Evolutionary conservation across 2,888 invertebrate species (phyloP).

Genomic region (Callimorpha dominula): DNA sequence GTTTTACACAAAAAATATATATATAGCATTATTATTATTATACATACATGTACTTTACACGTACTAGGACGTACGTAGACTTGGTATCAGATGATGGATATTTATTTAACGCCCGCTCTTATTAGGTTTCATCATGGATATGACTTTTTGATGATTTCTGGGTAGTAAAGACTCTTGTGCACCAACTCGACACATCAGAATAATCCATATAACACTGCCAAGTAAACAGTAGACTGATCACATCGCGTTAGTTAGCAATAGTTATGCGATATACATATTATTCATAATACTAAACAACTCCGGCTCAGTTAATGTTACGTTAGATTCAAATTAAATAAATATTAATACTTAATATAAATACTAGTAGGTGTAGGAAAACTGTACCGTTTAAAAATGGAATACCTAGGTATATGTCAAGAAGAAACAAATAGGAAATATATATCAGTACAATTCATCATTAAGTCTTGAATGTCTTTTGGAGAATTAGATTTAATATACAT

Average conservation of each 20-base stretch:
- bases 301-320: constrained; percentile 38
- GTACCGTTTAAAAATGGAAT: constrained; percentile 10
- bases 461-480: not conserved
- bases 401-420: not conserved
- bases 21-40: not conserved
- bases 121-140: not conserved
- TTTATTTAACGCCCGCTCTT: not conserved
- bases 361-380: constrained; percentile 21
- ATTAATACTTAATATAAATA: not conserved
- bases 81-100: not conserved
- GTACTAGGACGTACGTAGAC: not conserved
- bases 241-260: constrained; percentile 55
- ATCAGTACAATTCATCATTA: not conserved
- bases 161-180: constrained; percentile 14
- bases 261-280: constrained; percentile 31
- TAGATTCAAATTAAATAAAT: constrained; percentile 29
- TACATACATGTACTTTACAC: too few relatives aligned
- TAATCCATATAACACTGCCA: constrained; percentile 61
- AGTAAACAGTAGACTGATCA: constrained; percentile 63
- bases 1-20: too few relatives aligned
- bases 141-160: not conserved
- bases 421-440: not conserved
- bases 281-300: constrained; percentile 33
- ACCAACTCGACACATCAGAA: constrained; percentile 5
- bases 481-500: not conserved